Evolutionary conservation across 2,113 vertebrate genomes (phyloP), one percentile per base, ranked within the genome.

Genomic region (Rhagologus leucostigma): DNA sequence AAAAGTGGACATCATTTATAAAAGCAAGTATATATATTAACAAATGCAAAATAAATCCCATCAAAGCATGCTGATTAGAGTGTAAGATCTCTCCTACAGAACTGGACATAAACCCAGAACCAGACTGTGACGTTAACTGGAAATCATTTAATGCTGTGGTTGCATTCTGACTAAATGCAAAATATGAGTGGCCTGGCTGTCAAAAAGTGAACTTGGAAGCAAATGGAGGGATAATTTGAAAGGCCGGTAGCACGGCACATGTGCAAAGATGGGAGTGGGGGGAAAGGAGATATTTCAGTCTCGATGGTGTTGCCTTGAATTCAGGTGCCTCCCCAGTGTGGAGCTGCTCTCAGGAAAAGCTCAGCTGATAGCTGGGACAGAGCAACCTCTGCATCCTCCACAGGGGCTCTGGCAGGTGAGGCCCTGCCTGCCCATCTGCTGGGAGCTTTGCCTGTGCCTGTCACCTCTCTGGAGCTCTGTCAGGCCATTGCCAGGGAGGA

Each of bases 241-340:
- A 59, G 59, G 59, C 49, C 42, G 85, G 33, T 53, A 63, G 39
- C 56, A 44, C 7, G 69, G 49, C 16, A 33, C 10, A 10, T 19
- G 2, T 0, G 5, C 35, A 35, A 29, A 71, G 30, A 37, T 24
- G 10, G 30, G 13, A 1, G 4, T 3, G 2, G 2, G 2, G 13
- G 14, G 13, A 4, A n/a, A 16, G 18, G 63, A 50, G 22, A 3
- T 37, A 13, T 11, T 64, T 76, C 16, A 7, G 46, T 37, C 35
- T 62, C 4, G 16, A 15, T 56, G 39, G 46, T 19, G 15, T 22
- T 7, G 7, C 60, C 49, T 17, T 53, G 68, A 44, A 16, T 33
- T 81, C 46, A 5, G 27, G 10, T 37, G 29, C n/a, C 19, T 69
- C 26, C 20, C 22, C 16, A 14, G 26, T 1, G 26, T 0, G 0